Percentiles rank a stretch among this genome's conserved stretches.
Evolutionary conservation across 2,113 vertebrate genomes (phyloP).

Genomic region (Psophia crepitans): DNA sequence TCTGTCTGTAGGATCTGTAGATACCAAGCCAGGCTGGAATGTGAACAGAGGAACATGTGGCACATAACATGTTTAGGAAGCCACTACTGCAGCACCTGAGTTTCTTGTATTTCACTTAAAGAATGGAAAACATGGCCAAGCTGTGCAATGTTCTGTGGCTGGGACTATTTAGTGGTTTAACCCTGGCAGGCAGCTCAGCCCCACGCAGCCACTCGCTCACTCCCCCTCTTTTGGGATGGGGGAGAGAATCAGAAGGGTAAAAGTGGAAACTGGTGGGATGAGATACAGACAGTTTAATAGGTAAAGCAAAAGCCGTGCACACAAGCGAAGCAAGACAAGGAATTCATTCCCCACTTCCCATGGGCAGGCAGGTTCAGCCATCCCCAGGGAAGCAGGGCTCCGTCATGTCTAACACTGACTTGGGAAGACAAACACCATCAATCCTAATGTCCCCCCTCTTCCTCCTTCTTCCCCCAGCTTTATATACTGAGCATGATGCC

Average conservation of each 20-base stretch:
- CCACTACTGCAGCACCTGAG: neutral
- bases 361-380: neutral
- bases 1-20: neutral
- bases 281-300: neutral
- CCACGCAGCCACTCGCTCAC: neutral
- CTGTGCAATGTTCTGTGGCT: neutral
- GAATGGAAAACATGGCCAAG: neutral
- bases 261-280: neutral
- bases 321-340: neutral
- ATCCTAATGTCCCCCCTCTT: neutral
- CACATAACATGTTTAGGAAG: neutral
- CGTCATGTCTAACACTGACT: fast-evolving
- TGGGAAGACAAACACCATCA: fast-evolving
- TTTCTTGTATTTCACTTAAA: neutral
- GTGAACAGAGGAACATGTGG: neutral
- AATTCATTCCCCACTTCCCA: neutral
- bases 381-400: neutral
- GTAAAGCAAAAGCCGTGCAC: neutral
- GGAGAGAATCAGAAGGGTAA: neutral
- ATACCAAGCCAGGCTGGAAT: neutral
- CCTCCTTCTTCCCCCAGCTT: neutral
- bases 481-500: neutral
- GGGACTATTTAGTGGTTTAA: neutral
- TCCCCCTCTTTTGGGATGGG: neutral
- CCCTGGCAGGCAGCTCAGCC: neutral